Conservation (phyloP, 1,140 invertebrate species). For the Drosophila prosaltans region DNA sequence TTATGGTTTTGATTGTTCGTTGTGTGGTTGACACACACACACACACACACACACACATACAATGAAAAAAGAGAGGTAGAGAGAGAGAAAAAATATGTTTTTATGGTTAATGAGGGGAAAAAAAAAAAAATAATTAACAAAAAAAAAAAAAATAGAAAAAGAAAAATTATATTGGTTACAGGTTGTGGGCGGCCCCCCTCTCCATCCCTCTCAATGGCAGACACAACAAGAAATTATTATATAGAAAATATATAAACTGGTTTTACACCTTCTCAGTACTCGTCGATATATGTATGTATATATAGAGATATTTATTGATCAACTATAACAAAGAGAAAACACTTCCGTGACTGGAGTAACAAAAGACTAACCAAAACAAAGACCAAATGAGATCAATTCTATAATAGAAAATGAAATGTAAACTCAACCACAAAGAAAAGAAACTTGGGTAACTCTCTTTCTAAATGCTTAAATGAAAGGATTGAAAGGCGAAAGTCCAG, state of each 20-base stretch:
- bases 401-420: no score
- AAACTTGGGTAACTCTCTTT: no score
- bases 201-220: no score
- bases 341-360: slow-evolving; percentile 1
- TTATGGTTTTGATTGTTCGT: slow-evolving; percentile 9
- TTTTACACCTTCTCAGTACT: neutral
- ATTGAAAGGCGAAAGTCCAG: no score
- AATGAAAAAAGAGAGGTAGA: slow-evolving; percentile 38
- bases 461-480: no score
- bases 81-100: slow-evolving; percentile 25
- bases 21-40: slow-evolving; percentile 37
- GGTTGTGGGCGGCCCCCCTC: no score
- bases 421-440: no score
- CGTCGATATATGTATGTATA: no score
- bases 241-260: neutral
- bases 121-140: neutral
- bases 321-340: neutral
- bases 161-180: neutral
- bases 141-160: neutral
- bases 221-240: no score
- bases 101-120: slow-evolving; percentile 67
- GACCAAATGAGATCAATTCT: no score
- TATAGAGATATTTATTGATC: neutral
- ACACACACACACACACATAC: slow-evolving; percentile 27
- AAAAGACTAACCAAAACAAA: no score